Evolutionary conservation across 2,888 invertebrate genomes (phyloP).

Genomic region (Taenaris catops): DNA sequence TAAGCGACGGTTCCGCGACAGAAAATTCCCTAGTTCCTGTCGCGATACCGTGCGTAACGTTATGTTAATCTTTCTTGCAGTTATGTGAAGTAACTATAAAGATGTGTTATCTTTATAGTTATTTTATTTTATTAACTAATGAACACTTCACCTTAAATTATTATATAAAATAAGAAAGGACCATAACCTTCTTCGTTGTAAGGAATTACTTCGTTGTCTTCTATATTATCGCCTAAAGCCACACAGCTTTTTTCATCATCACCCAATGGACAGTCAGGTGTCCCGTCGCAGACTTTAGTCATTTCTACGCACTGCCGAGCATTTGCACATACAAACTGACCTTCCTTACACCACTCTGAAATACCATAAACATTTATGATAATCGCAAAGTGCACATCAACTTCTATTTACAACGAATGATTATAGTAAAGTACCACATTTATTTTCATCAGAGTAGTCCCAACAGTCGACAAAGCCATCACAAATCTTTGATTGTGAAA

Average conservation of each 20-base stretch:
- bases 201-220: conserved; percentile 78
- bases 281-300: conserved; percentile 84
- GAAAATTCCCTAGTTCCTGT: too few species aligned
- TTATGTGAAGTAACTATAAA: too few species aligned
- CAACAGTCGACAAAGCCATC: conserved; percentile 90
- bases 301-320: conserved; percentile 84
- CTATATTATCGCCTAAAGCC: conserved; percentile 77
- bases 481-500: conserved; percentile 86
- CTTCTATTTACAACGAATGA: too few species aligned
- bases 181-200: conserved; percentile 80
- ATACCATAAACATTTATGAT: too few species aligned
- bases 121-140: too few species aligned
- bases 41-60: too few species aligned
- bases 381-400: too few species aligned
- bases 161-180: neutral
- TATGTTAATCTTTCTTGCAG: too few species aligned
- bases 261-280: conserved; percentile 84
- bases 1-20: too few species aligned
- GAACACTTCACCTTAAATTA: too few species aligned
- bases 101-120: too few species aligned
- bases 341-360: conserved; percentile 86
- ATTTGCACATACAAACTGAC: conserved; percentile 87
- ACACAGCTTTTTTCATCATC: conserved; percentile 89
- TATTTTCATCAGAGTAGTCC: conserved; percentile 88
- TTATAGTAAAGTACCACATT: conserved; percentile 83